Conservation (phyloP, 2,797 vertebrate genomes). For the Girardinus metallicus region DNA sequence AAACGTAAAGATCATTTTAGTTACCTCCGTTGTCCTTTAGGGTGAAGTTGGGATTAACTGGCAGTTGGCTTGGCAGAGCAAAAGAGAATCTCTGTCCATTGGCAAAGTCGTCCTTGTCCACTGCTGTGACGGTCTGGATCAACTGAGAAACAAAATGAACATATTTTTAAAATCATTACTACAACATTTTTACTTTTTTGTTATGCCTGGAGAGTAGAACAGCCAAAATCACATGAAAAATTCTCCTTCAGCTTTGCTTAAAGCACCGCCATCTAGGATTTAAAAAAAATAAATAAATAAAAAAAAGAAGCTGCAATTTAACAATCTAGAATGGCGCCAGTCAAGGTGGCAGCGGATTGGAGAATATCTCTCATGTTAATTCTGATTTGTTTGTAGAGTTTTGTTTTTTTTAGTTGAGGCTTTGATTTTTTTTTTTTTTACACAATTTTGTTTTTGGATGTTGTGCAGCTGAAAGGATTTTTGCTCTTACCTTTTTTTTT, state of each 20-base stretch:
- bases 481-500: background rate
- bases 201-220: background rate
- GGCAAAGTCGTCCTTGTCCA: constrained; percentile 95
- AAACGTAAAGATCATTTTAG: constrained; percentile 59
- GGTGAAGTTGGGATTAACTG: constrained; percentile 96
- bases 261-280: background rate
- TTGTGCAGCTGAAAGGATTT: background rate
- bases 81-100: constrained; percentile 94
- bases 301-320: background rate
- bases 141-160: constrained; percentile 77
- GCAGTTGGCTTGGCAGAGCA: constrained; percentile 84
- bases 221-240: background rate
- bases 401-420: background rate
- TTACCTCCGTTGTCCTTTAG: constrained; percentile 98
- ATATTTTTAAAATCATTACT: background rate
- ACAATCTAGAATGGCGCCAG: background rate
- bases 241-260: background rate
- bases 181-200: background rate
- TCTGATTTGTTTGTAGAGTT: background rate
- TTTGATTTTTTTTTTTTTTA: background rate
- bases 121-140: constrained; percentile 93
- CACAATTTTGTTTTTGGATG: background rate
- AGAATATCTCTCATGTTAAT: background rate
- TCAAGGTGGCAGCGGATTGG: background rate
- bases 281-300: no score